A percentile compares a stretch with the other conserved stretches of the same genome.
These are phyloP conservation scores for Aleiodes alternator DNA, from an alignment of 2,888 invertebrate genomes.

Conservation along the genomic window DNA sequence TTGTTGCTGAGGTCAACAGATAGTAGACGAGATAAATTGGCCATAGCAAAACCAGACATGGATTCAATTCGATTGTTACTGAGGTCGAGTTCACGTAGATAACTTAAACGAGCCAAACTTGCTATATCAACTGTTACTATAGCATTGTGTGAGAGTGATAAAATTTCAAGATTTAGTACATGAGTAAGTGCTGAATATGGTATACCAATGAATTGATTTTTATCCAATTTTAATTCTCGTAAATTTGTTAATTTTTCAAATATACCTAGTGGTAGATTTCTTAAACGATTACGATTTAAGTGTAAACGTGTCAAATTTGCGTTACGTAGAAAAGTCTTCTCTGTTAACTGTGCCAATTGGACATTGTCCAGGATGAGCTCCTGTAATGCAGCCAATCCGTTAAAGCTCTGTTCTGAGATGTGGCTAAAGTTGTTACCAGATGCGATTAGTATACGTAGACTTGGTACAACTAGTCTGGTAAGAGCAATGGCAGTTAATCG, in stretches of 20 bases:
- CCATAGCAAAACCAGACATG: slow-evolving; percentile 88
- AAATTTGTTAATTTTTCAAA: slow-evolving; percentile 85
- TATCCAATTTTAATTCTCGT: slow-evolving; percentile 84
- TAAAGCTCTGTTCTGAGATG: slow-evolving; percentile 84
- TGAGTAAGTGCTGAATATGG: slow-evolving; percentile 88
- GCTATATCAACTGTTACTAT: slow-evolving; percentile 85
- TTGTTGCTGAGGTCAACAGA: slow-evolving; percentile 88
- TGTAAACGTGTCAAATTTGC: slow-evolving; percentile 86
- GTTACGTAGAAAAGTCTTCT: slow-evolving; percentile 85
- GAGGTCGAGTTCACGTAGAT: slow-evolving; percentile 85
- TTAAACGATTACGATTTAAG: slow-evolving; percentile 83
- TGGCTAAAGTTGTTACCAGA: slow-evolving; percentile 88
- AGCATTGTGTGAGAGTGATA: slow-evolving; percentile 83
- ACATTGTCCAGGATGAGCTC: slow-evolving; percentile 83
- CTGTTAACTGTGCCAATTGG: slow-evolving; percentile 83
- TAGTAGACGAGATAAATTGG: slow-evolving; percentile 85
- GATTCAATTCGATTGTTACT: slow-evolving; percentile 86
- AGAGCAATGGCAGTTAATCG: slow-evolving; percentile 83
- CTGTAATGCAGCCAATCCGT: slow-evolving; percentile 87
- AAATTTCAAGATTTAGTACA: slow-evolving; percentile 83
- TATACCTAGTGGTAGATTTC: slow-evolving; percentile 83
- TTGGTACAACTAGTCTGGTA: slow-evolving; percentile 84
- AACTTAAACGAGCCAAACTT: slow-evolving; percentile 84
- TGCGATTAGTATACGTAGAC: slow-evolving; percentile 83
- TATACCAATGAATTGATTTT: slow-evolving; percentile 84